Evolutionary conservation across 2,888 invertebrate genomes (phyloP), one percentile per base, ranked within the genome.

Genomic region (Tetropium fuscum): DNA sequence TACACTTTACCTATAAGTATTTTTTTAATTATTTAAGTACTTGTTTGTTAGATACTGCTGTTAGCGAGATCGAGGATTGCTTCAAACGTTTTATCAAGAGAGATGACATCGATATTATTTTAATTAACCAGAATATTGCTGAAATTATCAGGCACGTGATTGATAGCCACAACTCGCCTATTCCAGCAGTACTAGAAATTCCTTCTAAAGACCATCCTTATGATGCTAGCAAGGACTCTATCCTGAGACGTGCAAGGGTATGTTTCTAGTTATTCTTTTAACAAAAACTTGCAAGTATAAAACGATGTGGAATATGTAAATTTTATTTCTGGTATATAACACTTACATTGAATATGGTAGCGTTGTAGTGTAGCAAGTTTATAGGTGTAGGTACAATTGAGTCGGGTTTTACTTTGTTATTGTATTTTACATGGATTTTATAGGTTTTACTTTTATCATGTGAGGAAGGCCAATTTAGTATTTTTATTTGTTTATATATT

Each of bases 91-190:
- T 99, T 79, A 84, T 97, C 13, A 94, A 93, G 78, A 89, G 99
- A 25, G 96, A 97, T 78, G 99, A 99, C 81, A 95, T 99, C 64
- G 98, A 98, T 80, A 99, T 99, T 66, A 97, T 99, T 77, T 88
- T 99, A 53, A 99, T 99, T 75, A 99, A 98, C 82, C 99, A 99
- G 83, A 97, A 95, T 80, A 88, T 97, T 51, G 99, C 99, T 0
- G 99, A 99, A 83, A 87, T 97, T 86, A 97, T 99, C 78, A 90
- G 99, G 57, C 97, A 97, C 80, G 93, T 94, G 53, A 96, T 99
- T 65, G 99, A 99, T 81, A 87, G 89, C 8, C 97, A 99, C 83
- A 91, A 91, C 6, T 89, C 93, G 18, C 96, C 98, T 0, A 91
- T 98, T 64, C 99, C 99, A 8, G 91, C 99, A 3, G 95, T 99